Conservation (phyloP, 1,140 invertebrate genomes). For the Pseudoatta argentina region DNA sequence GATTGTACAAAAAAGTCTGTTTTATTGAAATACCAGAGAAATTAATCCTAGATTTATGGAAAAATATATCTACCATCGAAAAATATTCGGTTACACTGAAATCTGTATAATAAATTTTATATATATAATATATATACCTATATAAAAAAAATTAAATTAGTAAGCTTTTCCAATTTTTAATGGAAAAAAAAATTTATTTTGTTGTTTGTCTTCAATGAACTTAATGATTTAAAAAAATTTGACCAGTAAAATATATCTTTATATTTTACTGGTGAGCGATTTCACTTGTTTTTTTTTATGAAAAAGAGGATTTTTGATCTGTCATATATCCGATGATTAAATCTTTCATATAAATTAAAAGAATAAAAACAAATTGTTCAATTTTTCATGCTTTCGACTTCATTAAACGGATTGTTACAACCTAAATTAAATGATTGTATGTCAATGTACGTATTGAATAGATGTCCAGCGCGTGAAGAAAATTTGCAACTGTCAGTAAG, state of each 20-base stretch:
- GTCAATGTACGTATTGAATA: not conserved
- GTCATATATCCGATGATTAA: not conserved
- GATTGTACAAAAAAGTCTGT: not conserved
- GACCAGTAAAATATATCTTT: constrained; percentile 14
- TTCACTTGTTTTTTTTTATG: constrained; percentile 31
- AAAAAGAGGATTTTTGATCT: not conserved
- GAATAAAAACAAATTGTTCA: too few relatives aligned
- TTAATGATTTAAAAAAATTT: not conserved
- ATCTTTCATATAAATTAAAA: not conserved
- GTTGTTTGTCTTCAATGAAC: not conserved
- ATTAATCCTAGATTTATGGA: not conserved
- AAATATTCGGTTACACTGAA: not conserved
- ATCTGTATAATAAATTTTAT: not conserved
- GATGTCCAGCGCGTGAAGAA: not conserved
- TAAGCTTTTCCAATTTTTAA: not conserved
- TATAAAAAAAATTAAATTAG: not conserved
- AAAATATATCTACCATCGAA: not conserved
- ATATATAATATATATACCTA: not conserved
- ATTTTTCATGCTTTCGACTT: not conserved
- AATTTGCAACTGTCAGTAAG: constrained; percentile 3
- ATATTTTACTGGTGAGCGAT: too few relatives aligned
- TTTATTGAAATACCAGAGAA: not conserved
- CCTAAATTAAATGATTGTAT: not conserved
- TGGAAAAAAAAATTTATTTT: not conserved
- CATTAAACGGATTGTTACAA: not conserved